Conservation (phyloP, 2,113 vertebrate genomes). For the Pseudopipra pipra region DNA sequence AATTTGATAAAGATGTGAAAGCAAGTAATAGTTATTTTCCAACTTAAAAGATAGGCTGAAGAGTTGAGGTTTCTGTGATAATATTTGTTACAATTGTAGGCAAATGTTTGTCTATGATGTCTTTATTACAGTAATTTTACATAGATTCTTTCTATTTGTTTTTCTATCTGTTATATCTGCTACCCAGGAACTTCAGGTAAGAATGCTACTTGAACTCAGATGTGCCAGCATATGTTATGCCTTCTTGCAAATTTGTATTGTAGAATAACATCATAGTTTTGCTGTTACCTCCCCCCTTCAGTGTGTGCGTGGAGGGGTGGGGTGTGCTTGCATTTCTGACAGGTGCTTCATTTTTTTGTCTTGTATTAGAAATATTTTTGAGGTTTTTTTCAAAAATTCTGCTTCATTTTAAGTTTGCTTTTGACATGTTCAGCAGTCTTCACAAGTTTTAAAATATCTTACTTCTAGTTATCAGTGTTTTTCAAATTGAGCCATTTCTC, state of each 20-base stretch:
- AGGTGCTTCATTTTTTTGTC: slow-evolving; percentile 29
- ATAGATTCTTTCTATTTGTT: slow-evolving; percentile 84
- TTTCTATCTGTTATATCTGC: slow-evolving; percentile 84
- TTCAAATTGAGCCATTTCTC: neutral
- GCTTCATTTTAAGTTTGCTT: neutral
- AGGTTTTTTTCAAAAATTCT: neutral
- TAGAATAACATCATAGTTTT: slow-evolving; percentile 63
- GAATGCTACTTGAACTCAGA: slow-evolving; percentile 71
- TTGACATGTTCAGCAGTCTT: neutral
- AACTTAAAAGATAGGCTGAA: neutral
- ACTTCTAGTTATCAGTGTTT: neutral
- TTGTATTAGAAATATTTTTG: slow-evolving; percentile 10
- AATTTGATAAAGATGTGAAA: neutral
- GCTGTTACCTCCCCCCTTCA: slow-evolving; percentile 29
- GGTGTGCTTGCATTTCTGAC: neutral
- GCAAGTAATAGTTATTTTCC: neutral
- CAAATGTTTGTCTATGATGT: slow-evolving; percentile 54
- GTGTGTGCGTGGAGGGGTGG: neutral
- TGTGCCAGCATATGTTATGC: slow-evolving; percentile 61
- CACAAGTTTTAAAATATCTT: neutral
- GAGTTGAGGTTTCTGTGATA: slow-evolving; percentile 13
- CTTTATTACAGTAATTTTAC: slow-evolving; percentile 73
- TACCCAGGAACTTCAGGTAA: slow-evolving; percentile 96
- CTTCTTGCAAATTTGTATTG: slow-evolving; percentile 54
- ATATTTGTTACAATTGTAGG: slow-evolving; percentile 33